Evolutionary conservation across 2,888 invertebrate species (phyloP).

Genomic region (Nebria brevicollis): DNA sequence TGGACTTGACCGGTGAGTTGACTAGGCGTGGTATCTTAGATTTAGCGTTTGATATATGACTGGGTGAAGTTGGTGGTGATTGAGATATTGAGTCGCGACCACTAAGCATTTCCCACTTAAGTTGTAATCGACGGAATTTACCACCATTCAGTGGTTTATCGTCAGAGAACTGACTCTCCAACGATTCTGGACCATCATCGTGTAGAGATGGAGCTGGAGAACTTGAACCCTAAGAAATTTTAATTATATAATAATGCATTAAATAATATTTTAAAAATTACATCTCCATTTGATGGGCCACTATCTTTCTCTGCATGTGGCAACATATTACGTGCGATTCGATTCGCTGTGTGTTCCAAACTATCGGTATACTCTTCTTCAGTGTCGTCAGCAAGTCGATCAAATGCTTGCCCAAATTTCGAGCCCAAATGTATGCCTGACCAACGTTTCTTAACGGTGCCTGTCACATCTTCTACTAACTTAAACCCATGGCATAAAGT

Average conservation of each 20-base stretch:
- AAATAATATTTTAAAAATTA: neutral
- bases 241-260: neutral
- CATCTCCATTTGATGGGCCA: constrained; percentile 27
- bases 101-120: constrained; percentile 84
- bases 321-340: neutral
- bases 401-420: constrained; percentile 78
- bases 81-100: constrained; percentile 63
- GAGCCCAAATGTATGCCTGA: constrained; percentile 77
- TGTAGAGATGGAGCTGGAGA: constrained; percentile 45
- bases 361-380: constrained; percentile 80
- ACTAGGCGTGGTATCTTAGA: constrained; percentile 82
- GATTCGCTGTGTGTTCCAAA: constrained; percentile 66
- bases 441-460: constrained; percentile 73
- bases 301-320: constrained; percentile 15
- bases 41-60: constrained; percentile 64
- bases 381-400: constrained; percentile 73
- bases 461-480: constrained; percentile 61
- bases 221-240: constrained; percentile 30
- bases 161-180: constrained; percentile 59
- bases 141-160: constrained; percentile 67
- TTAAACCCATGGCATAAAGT: constrained; percentile 57
- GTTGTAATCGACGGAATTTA: constrained; percentile 79
- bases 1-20: constrained; percentile 74
- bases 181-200: constrained; percentile 58
- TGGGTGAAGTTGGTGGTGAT: constrained; percentile 61